Evolutionary conservation across 2,797 vertebrate species (phyloP).

Genomic region (Acipenser transmontanus): DNA sequence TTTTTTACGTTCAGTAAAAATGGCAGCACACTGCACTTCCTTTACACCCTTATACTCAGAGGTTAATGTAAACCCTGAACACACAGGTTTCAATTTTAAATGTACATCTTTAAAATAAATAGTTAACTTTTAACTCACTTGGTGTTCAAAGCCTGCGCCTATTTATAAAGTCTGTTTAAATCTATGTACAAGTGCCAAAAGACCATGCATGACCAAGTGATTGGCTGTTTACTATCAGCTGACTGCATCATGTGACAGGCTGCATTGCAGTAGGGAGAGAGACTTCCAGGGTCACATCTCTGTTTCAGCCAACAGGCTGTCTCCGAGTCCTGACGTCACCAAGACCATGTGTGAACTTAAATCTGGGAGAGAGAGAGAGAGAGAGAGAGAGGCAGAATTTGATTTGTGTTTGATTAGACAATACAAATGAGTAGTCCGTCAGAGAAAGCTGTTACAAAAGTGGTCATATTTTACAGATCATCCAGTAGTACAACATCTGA

Average conservation of each 20-base stretch:
- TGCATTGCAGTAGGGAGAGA: constrained; percentile 24
- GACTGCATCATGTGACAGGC: constrained; percentile 21
- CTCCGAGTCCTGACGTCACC: constrained; percentile 84
- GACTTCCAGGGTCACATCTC: constrained; percentile 74
- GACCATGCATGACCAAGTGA: constrained; percentile 40
- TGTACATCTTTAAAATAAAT: constrained; percentile 46
- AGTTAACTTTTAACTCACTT: constrained; percentile 52
- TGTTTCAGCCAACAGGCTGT: constrained; percentile 88
- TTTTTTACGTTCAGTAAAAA: too few relatives aligned
- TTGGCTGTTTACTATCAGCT: constrained; percentile 31
- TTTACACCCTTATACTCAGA: too few relatives aligned
- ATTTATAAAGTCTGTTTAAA: constrained; percentile 24
- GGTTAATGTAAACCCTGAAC: too few relatives aligned
- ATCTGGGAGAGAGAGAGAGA: constrained; percentile 60
- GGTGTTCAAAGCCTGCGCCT: constrained; percentile 45
- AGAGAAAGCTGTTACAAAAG: too few relatives aligned
- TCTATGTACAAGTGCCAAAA: constrained; percentile 45
- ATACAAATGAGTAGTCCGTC: too few relatives aligned
- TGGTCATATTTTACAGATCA: too few relatives aligned
- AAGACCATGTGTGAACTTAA: constrained; percentile 79
- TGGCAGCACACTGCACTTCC: too few relatives aligned
- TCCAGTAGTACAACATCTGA: too few relatives aligned
- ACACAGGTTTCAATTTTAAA: constrained; percentile 22
- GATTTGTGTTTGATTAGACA: too few relatives aligned
- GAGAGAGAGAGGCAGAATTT: constrained; percentile 7